Evolutionary conservation across 23 tunicate species (phyloP).

Genomic region (Diplosoma virens): DNA sequence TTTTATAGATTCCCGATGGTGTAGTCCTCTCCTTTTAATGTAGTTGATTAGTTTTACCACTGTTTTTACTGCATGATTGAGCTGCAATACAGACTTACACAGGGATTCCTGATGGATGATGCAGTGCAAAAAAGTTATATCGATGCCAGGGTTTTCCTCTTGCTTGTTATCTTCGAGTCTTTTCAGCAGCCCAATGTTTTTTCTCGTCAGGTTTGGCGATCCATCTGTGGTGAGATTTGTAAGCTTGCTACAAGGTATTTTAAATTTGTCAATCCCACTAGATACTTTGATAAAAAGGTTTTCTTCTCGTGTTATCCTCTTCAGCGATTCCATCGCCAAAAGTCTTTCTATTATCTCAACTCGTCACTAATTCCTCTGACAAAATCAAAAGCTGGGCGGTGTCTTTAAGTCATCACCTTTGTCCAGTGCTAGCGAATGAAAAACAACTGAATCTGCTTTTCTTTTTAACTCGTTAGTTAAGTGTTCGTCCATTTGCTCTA

Average conservation of each 20-base stretch:
- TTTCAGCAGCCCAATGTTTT: conserved; percentile 36
- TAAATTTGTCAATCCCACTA: conserved; percentile 7
- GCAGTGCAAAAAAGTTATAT: conserved; percentile 2
- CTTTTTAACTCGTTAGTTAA: too few species aligned
- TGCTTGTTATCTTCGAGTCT: conserved; percentile 27
- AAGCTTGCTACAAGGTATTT: conserved; percentile 8
- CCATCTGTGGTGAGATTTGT: conserved; percentile 39
- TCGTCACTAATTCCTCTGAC: conserved; percentile 25
- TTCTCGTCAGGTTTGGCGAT: conserved; percentile 30
- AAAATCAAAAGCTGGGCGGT: too few species aligned
- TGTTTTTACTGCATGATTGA: conserved; percentile 34
- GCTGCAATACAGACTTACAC: conserved; percentile 26
- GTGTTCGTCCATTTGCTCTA: not conserved
- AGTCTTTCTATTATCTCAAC: conserved; percentile 41
- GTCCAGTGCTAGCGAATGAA: conserved; percentile 10
- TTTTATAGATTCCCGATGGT: conserved; percentile 25
- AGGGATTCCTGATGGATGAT: conserved; percentile 29
- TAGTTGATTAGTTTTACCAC: conserved; percentile 37
- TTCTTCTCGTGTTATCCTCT: conserved; percentile 20
- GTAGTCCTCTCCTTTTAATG: conserved; percentile 29
- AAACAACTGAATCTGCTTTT: not conserved
- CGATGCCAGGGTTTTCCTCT: conserved; percentile 9
- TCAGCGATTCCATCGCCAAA: conserved; percentile 27
- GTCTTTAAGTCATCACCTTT: conserved; percentile 27
- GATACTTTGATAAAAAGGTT: conserved; percentile 22